These are phyloP conservation scores for Sebastes alutus DNA, from an alignment of 2,797 vertebrate genomes.

Conservation along the genomic window DNA sequence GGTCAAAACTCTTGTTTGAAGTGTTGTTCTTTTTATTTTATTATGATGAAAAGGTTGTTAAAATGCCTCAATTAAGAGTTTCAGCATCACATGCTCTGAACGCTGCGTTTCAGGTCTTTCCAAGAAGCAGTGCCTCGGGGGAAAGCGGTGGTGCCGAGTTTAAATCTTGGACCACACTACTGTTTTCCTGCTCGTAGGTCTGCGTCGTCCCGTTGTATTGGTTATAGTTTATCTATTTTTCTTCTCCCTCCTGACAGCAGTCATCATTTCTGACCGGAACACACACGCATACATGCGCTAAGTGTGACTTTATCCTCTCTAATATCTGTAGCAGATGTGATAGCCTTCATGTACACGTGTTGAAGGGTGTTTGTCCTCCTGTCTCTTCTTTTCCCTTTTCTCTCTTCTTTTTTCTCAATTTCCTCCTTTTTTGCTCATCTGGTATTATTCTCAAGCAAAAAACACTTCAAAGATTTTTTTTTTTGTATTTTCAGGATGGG, in stretches of 20 bases:
- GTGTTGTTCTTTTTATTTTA: neutral
- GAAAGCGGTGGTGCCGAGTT: neutral
- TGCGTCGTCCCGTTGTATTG: neutral
- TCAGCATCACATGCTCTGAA: neutral
- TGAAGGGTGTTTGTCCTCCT: constrained; percentile 17
- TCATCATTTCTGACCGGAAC: constrained; percentile 24
- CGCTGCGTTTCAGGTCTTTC: constrained; percentile 16
- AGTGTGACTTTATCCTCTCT: constrained; percentile 29
- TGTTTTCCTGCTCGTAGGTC: constrained; percentile 25
- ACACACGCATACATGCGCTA: constrained; percentile 1
- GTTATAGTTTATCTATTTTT: constrained; percentile 27
- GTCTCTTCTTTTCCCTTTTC: neutral
- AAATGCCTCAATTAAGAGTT: constrained; percentile 3
- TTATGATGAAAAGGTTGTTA: constrained; percentile 14
- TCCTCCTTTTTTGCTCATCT: neutral
- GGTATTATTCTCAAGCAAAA: neutral
- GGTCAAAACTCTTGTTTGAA: neutral
- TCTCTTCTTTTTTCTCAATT: neutral
- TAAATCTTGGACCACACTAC: neutral
- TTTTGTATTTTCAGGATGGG: neutral
- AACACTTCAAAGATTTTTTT: neutral
- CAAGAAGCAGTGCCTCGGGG: neutral
- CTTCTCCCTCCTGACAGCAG: constrained; percentile 14
- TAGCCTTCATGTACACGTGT: constrained; percentile 32
- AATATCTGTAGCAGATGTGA: constrained; percentile 68